Evolutionary conservation across 2,113 vertebrate genomes (phyloP), one percentile per base, ranked within the genome.

Genomic region (Alces alces): DNA sequence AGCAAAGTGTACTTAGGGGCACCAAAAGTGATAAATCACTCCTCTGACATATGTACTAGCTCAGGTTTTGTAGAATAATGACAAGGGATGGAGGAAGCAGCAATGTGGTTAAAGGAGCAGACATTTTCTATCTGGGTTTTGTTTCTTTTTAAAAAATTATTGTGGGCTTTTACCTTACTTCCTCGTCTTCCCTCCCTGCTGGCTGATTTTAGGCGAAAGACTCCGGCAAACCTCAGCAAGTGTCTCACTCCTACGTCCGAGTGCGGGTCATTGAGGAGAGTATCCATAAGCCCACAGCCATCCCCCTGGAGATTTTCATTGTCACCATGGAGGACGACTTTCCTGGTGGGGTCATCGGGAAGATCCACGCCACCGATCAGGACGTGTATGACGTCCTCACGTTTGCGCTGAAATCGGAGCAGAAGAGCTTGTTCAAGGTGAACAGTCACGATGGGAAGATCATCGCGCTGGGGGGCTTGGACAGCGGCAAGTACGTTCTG

Each of bases 281-380:
- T 87, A 99, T 99, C 50, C 99, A 99, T 97, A 99, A 99, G 52
- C 99, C 99, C 0, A 99, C 99, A 0, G 99, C 99, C 8, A 99
- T 99, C 92, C 99, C 99, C 0, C 97, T 99, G 61, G 99, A 99
- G 82, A 99, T 99, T 79, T 99, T 99, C 97, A 99, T 99, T 6
- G 98, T 99, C 97, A 99, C 99, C 36, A 99, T 99, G 99, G 99
- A 99, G 98, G 99, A 99, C 2, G 99, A 99, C 98, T 99, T 99
- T 98, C 99, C 99, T 0, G 99, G 99, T 0, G 99, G 99, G 11
- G 99, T 99, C 47, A 99, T 99, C 73, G 99, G 99, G 60, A 99
- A 99, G 98, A 99, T 99, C 55, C 99, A 99, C 0, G 99, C 99
- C 90, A 99, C 99, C 0, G 99, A 99, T 96, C 99, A 99, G 86